Percentiles rank a stretch among this genome's conserved stretches.
Conservation (phyloP, 2,888 invertebrate genomes). For the Epistrophe eligans region DNA sequence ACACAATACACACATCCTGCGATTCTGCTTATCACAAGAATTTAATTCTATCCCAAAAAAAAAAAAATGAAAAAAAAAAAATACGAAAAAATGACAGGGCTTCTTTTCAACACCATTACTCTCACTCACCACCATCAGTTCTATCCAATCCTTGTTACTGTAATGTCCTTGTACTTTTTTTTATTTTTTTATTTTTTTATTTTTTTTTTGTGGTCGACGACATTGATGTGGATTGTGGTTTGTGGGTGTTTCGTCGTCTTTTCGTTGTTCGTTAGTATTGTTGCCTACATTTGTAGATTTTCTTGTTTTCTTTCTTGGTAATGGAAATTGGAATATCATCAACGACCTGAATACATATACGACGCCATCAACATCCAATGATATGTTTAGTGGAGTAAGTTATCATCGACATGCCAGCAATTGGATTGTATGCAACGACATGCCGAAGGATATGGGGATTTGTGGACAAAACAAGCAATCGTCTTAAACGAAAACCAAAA, state of each 20-base stretch:
- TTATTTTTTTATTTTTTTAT: background rate
- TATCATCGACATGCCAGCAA: slow-evolving; percentile 83
- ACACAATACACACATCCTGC: slow-evolving; percentile 29
- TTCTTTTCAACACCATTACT: slow-evolving; percentile 40
- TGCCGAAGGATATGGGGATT: slow-evolving; percentile 83
- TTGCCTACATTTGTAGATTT: slow-evolving; percentile 70
- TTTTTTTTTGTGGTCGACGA: slow-evolving; percentile 25
- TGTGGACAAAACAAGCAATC: slow-evolving; percentile 84
- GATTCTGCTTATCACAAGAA: slow-evolving; percentile 61
- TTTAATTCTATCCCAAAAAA: slow-evolving; percentile 49
- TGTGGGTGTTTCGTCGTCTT: slow-evolving; percentile 18
- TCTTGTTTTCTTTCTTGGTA: slow-evolving; percentile 66
- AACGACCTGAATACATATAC: slow-evolving; percentile 51
- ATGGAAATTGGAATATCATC: slow-evolving; percentile 75
- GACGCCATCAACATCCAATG: slow-evolving; percentile 51
- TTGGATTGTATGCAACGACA: slow-evolving; percentile 84
- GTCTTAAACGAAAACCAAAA: slow-evolving; percentile 82
- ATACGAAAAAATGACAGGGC: slow-evolving; percentile 39
- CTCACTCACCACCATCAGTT: slow-evolving; percentile 12
- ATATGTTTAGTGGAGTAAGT: slow-evolving; percentile 81
- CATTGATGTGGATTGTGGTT: slow-evolving; percentile 25
- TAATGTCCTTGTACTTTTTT: slow-evolving; percentile 31
- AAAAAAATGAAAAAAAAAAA: slow-evolving; percentile 6
- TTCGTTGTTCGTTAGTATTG: slow-evolving; percentile 29
- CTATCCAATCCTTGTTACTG: slow-evolving; percentile 62